phyloP scores from a whole-genome alignment of 2,888 invertebrate genomes.

The Pherbina coryleti region DNA sequence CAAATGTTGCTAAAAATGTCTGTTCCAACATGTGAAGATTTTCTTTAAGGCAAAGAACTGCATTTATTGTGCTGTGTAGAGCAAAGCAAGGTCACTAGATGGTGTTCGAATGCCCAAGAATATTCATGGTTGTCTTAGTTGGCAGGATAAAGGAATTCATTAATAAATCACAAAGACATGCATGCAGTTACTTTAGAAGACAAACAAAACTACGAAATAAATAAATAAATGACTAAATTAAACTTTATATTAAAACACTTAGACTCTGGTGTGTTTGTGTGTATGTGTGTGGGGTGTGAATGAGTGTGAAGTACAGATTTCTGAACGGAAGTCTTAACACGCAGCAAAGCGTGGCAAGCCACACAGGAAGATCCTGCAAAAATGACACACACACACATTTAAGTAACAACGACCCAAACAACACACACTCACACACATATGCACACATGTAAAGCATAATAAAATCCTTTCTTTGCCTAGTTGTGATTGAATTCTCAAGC shows the following conservation, averaged over 20 bases:
- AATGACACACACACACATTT: too few relatives aligned
- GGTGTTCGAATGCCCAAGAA: slow-evolving; percentile 8
- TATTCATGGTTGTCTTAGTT: slow-evolving; percentile 3
- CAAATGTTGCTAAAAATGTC: background rate
- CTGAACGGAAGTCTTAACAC: slow-evolving; percentile 20
- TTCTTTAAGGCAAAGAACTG: background rate
- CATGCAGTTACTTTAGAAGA: slow-evolving; percentile 1
- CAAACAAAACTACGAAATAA: slow-evolving; percentile 47
- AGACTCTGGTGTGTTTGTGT: background rate
- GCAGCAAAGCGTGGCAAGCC: slow-evolving; percentile 19
- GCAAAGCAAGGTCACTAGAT: slow-evolving; percentile 15
- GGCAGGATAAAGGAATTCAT: slow-evolving; percentile 39
- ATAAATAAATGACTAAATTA: slow-evolving; percentile 54
- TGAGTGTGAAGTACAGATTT: background rate
- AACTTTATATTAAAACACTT: slow-evolving; percentile 1
- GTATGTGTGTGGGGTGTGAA: background rate
- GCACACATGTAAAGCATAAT: background rate
- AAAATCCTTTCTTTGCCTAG: background rate
- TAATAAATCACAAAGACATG: slow-evolving; percentile 62
- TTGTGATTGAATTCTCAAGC: background rate
- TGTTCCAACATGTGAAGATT: too few relatives aligned
- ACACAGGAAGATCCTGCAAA: background rate
- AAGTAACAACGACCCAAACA: background rate
- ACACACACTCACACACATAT: background rate
- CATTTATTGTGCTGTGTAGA: background rate